These are phyloP conservation scores for Acronicta leporina DNA, from an alignment of 2,888 invertebrate genomes.

Conservation along the genomic window DNA sequence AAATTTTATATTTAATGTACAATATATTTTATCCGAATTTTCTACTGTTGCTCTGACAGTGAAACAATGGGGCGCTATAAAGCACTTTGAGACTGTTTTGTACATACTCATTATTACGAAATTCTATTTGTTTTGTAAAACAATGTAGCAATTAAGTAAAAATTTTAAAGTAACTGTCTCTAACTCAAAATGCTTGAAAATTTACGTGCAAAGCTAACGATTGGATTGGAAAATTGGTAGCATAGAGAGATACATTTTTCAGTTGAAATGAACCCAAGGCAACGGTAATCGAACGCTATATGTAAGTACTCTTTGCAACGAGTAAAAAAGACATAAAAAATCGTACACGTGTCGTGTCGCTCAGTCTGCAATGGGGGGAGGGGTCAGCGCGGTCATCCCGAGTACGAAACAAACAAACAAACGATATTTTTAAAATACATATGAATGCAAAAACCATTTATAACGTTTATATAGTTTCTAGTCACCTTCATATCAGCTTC, in stretches of 20 bases:
- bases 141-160: too few relatives aligned
- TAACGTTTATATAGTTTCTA: too few relatives aligned
- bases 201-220: conserved; percentile 19
- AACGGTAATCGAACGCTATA: conserved; percentile 75
- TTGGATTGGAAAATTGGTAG: conserved; percentile 39
- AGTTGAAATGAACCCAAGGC: conserved; percentile 71
- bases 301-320: conserved; percentile 63
- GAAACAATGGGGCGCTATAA: too few relatives aligned
- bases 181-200: conserved; percentile 15
- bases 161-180: not conserved
- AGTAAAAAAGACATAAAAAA: conserved; percentile 70
- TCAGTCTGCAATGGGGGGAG: conserved; percentile 32
- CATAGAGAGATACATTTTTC: conserved; percentile 67
- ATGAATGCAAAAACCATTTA: too few relatives aligned
- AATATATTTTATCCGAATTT: too few relatives aligned
- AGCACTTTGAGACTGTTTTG: too few relatives aligned
- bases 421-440: conserved; percentile 25
- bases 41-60: too few relatives aligned
- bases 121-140: too few relatives aligned
- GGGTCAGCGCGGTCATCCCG: conserved; percentile 23
- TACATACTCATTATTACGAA: too few relatives aligned
- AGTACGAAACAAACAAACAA: conserved; percentile 23
- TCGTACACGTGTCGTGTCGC: conserved; percentile 60
- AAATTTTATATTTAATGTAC: too few relatives aligned
- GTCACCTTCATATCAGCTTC: too few relatives aligned